Percentiles rank a stretch among this genome's conserved stretches.
phyloP scores from a whole-genome alignment of 2,888 invertebrate species.

The Lapara coniferarum region DNA sequence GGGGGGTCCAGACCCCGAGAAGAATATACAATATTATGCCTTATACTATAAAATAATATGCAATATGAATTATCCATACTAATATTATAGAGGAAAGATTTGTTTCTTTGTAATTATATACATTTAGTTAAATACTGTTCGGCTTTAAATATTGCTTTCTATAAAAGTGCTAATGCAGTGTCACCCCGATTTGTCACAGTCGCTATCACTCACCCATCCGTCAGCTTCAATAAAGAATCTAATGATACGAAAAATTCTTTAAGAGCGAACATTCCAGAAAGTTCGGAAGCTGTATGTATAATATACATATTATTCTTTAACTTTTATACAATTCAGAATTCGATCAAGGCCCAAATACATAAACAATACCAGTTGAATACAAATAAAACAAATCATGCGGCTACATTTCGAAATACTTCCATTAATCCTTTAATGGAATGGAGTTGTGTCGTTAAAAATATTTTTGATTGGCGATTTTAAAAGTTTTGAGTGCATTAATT shows the following conservation, averaged over 20 bases:
- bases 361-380: slow-evolving; percentile 2
- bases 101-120: too few species aligned
- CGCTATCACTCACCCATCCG: neutral
- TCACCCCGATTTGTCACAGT: slow-evolving; percentile 9
- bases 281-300: neutral
- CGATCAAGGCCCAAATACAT: neutral
- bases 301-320: too few species aligned
- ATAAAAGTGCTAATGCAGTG: slow-evolving; percentile 24
- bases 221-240: slow-evolving; percentile 15
- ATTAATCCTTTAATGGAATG: too few species aligned
- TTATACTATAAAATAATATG: too few species aligned
- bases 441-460: slow-evolving; percentile 32
- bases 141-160: slow-evolving; percentile 3
- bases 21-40: too few species aligned
- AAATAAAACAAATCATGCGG: slow-evolving; percentile 32
- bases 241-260: slow-evolving; percentile 22
- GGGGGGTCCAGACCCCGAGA: too few species aligned
- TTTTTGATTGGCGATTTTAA: slow-evolving; percentile 30
- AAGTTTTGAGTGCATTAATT: slow-evolving; percentile 36
- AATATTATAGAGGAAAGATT: too few species aligned
- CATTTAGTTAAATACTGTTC: neutral
- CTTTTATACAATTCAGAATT: neutral
- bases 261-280: slow-evolving; percentile 6
- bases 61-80: too few species aligned
- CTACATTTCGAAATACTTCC: slow-evolving; percentile 37